Evolutionary conservation across 2,888 invertebrate genomes (phyloP).

Genomic region (Leistus spinibarbis): DNA sequence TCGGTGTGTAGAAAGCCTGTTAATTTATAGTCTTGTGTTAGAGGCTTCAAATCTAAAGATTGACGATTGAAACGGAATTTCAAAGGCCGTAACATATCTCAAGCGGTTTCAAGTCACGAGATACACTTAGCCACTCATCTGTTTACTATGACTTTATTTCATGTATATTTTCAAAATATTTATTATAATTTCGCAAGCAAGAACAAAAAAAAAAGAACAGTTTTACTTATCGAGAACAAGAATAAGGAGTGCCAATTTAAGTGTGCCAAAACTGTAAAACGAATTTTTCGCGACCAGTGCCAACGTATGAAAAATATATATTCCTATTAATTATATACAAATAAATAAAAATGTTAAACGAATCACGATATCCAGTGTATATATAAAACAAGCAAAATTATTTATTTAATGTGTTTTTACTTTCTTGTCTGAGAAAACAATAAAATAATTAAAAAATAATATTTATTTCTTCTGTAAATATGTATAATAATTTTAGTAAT

Average conservation of each 20-base stretch:
- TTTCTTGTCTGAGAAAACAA: constrained; percentile 11
- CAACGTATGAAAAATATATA: constrained; percentile 43
- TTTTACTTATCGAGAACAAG: neutral
- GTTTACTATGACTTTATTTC: no score
- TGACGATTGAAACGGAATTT: no score
- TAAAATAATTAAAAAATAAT: constrained; percentile 40
- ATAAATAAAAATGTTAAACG: constrained; percentile 18
- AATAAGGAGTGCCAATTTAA: constrained; percentile 50
- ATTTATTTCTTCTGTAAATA: constrained; percentile 44
- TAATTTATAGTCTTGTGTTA: no score
- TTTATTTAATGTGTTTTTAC: constrained; percentile 43
- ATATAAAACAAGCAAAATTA: constrained; percentile 43
- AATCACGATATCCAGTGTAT: constrained; percentile 35
- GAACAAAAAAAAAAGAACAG: neutral
- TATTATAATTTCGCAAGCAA: neutral
- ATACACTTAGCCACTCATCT: no score
- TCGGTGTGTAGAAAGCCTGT: no score
- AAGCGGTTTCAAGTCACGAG: no score
- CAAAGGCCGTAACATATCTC: no score
- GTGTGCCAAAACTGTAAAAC: constrained; percentile 48
- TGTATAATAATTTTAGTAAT: constrained; percentile 43
- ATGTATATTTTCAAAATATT: neutral
- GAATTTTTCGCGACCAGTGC: constrained; percentile 44
- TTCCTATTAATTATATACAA: constrained; percentile 31
- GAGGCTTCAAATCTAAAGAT: no score